These are phyloP conservation scores for Lordiphosa fenestrarum DNA, from an alignment of 2,888 invertebrate species.

Conservation along the genomic window DNA sequence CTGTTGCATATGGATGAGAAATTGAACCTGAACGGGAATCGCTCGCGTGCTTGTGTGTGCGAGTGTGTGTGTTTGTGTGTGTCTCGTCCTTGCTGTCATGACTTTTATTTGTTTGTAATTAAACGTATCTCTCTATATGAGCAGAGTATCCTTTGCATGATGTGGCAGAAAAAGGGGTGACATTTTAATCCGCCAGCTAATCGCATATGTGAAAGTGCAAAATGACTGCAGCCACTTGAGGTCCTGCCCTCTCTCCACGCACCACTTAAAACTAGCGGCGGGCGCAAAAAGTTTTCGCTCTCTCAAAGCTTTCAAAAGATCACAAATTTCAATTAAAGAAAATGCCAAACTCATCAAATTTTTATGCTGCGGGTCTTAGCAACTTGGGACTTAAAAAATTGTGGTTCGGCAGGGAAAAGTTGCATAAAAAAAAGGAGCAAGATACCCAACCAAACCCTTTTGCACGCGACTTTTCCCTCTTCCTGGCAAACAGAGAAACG, in stretches of 20 bases:
- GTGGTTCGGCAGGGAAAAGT: constrained; percentile 44
- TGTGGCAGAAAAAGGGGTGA: constrained; percentile 70
- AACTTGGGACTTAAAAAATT: constrained; percentile 50
- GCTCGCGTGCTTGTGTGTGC: constrained; percentile 31
- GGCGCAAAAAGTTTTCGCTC: constrained; percentile 23
- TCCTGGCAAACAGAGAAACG: constrained; percentile 57
- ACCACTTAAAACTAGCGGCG: constrained; percentile 19
- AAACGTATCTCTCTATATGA: constrained; percentile 58
- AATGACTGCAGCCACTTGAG: constrained; percentile 66
- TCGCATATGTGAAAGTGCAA: constrained; percentile 67
- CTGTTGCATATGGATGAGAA: constrained; percentile 64
- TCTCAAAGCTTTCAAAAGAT: constrained; percentile 77
- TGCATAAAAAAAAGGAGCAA: constrained; percentile 1
- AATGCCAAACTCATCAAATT: constrained; percentile 72
- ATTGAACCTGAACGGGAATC: constrained; percentile 28
- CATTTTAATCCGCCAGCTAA: constrained; percentile 78
- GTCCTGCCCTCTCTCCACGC: constrained; percentile 8
- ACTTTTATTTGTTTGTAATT: constrained; percentile 77
- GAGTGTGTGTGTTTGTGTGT: constrained; percentile 32
- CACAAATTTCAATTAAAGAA: constrained; percentile 78
- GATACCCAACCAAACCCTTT: constrained; percentile 48
- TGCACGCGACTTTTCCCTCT: constrained; percentile 33
- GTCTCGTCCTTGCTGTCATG: constrained; percentile 59
- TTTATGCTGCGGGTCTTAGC: constrained; percentile 69
- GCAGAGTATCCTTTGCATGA: constrained; percentile 41